These are phyloP conservation scores for Acrobasis suavella DNA, from an alignment of 2,888 invertebrate genomes.

Conservation along the genomic window DNA sequence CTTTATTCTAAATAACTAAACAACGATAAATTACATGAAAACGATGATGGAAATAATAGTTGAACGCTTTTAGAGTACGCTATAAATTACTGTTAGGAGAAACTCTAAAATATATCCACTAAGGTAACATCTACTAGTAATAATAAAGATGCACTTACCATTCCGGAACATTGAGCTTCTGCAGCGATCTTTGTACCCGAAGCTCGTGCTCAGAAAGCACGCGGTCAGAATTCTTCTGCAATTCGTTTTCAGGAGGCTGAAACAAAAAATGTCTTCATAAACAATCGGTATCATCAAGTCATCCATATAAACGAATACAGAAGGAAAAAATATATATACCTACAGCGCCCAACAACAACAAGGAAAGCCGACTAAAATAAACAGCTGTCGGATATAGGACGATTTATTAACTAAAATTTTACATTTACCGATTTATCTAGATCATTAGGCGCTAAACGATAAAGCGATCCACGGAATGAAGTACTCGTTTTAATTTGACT, in stretches of 20 bases:
- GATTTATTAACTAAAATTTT: slow-evolving; percentile 20
- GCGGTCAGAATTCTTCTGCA: slow-evolving; percentile 92
- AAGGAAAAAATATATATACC: slow-evolving; percentile 10
- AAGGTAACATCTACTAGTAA: slow-evolving; percentile 2
- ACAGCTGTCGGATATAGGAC: neutral
- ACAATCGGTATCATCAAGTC: neutral
- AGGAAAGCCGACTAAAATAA: slow-evolving; percentile 4
- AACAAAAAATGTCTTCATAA: slow-evolving; percentile 48
- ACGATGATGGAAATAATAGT: neutral
- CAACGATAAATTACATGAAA: neutral
- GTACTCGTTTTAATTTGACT: slow-evolving; percentile 39
- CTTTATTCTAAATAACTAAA: neutral
- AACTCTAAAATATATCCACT: neutral
- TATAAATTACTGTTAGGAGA: neutral
- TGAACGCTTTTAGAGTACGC: neutral
- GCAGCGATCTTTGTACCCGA: slow-evolving; percentile 95
- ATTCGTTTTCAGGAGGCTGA: slow-evolving; percentile 96
- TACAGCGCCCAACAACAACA: slow-evolving; percentile 10
- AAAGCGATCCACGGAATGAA: slow-evolving; percentile 50
- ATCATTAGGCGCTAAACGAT: slow-evolving; percentile 59
- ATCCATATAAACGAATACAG: slow-evolving; percentile 1
- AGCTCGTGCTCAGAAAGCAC: slow-evolving; percentile 97
- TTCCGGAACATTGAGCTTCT: slow-evolving; percentile 96
- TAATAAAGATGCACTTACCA: slow-evolving; percentile 84
- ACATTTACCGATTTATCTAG: slow-evolving; percentile 59